Base-by-base conservation (phyloP, 1,140 invertebrate species). In the Triops longicaudatus region DNA sequence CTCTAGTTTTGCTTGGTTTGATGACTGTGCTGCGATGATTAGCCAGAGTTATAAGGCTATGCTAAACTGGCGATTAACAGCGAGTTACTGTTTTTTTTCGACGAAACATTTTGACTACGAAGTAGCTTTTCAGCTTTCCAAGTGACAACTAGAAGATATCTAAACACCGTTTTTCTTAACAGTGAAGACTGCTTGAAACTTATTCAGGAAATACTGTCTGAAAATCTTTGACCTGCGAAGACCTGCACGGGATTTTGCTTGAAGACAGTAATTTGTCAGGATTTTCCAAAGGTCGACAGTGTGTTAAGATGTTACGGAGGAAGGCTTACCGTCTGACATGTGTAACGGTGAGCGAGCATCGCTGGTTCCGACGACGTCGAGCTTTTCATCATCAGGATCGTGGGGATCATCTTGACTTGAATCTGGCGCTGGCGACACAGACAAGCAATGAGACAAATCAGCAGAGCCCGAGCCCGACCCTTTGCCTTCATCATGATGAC, bases 291-390 rank as follows among this genome's bases (percentile, higher is more conserved):
- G 50, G 6, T 63, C 0, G 10, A 1, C 5, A 0, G 4, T 17
- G 14, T 22, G 1, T 63, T 63, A 0, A 63, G 50, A 9, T 9
- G 0, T 22, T 63, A n/a, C 6, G n/a, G 50, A 22, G 3, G 50
- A 14, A 41, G 31, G 27, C 76, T 73, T 77, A 77, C 76, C 76
- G 76, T 77, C 76, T 73, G 76, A 77, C 42, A 77, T 77, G 76
- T 77, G 76, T 22, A 77, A 41, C 22, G 76, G 76, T 43, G 76
- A 77, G 74, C 82, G 81, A 26, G 80, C 77, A 75, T 83, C 22
- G 86, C 87, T 26, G 71, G 93, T 93, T 0, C 93, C 93, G 0
- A 95, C 94, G 1, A 95, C 94, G 83, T 95, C 93, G 80, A 96
- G 85, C 31, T 93, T 89, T 81, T 93, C 91, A 82, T 96, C 93